Evolutionary conservation across 1,140 invertebrate species (phyloP), one percentile per base, ranked within the genome.

Genomic region (Zaprionus kolodkinae): DNA sequence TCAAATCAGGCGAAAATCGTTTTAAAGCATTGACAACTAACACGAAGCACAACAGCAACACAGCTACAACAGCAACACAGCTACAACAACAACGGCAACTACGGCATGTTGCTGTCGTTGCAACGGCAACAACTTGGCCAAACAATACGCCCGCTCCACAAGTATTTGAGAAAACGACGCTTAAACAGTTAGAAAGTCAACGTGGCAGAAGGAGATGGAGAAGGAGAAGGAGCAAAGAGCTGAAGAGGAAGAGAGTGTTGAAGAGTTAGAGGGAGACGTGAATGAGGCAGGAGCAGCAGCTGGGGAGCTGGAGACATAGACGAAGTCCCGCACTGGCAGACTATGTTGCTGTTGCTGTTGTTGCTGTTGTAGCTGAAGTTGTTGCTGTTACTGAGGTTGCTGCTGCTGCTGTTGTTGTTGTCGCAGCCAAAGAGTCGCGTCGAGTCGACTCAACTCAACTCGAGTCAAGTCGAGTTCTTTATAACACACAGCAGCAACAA

Each of bases 1-100:
- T 88, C 81, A 88, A 88, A 89, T 84, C 84, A 88, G 81, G 84
- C 75, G 84, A 88, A 88, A 88, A 88, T 87, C 84, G 84, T 81
- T 88, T 88, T 88, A 88, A 88, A 74, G 71, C 79, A 73, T 87
- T 87, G 83, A 87, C 83, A 87, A 87, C 76, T 72, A 87, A 74
- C 72, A 73, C 64, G 64, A 73, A 60, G 64, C 60, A 72, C 59
- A 67, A 77, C 76, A 71, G 56, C 69, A 66, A 61, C 11, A 48
- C 21, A 21, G 21, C 21, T 21, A 45, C 40, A 45, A 21, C 2
- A 21, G 21, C 21, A 21, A 45, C 35, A 48, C 27, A 21, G 21
- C 21, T 1, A 45, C 40, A 45, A 45, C 35, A 54, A 61, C 54
- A 79, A 43, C 43, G 54, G 68, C 52, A 66, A 48, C 27, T 43